Base-by-base conservation (phyloP, 2,888 invertebrate genomes). In the Noctua comes region DNA sequence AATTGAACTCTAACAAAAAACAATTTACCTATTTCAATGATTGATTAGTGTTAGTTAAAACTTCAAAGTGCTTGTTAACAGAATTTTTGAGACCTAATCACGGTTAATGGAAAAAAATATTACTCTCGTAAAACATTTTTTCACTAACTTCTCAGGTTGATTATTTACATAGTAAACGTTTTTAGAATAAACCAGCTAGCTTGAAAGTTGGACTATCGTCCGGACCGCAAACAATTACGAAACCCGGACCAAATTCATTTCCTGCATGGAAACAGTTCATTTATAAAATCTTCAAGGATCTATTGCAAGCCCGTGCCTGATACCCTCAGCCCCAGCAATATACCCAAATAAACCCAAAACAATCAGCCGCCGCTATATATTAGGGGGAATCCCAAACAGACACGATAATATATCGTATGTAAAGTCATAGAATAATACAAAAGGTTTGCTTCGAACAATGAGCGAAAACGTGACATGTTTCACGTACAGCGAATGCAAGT, bases 401-500 rank as follows among this genome's bases (percentile, higher is more conserved):
- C 87, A 84, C 77, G 82, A 86, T 88, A 88, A 88, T 89, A 88
- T 84, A 88, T 89, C 54, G 88, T 82, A 79, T 59, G 73, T 82
- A 65, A 86, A 21, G 36, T 1, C 27, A 21, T 1, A 46, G 36
- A 40, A 77, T 16, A 40, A 8, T 36, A n/a, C 36, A 83, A 64
- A 79, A 83, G 83, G 46, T 83, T 5, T 1, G 24, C 0, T 76
- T 8, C 11, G 48, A 11, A 36, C 21, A 73, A 36, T 2, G 0
- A 36, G 3, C 1, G 1, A 6, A 16, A 69, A 54, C 1, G 1
- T 27, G 18, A 48, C 5, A 48, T 6, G 13, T 0, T 69, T 3
- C 43, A 31, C 18, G 1, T 43, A 43, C 71, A 70, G 24, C 5
- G 16, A 69, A 8, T 71, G 31, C 18, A 62, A 1, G 27, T 31